Conservation (phyloP, 2,113 vertebrate species). For the Rhea pennata region DNA sequence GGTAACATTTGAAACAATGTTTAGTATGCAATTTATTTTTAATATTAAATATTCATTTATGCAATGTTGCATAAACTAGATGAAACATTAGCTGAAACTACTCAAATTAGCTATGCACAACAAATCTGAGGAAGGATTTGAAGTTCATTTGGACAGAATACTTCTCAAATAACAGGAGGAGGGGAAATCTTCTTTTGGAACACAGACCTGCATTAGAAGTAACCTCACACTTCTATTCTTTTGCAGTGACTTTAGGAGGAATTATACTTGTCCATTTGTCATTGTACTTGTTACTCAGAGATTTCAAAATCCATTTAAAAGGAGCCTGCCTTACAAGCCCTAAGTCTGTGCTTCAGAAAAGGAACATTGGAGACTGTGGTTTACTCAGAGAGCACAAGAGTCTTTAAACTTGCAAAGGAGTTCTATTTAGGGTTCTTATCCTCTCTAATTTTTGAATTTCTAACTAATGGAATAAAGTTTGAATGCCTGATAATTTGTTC, state of each 20-base stretch:
- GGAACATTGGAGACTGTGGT: not conserved
- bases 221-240: not conserved
- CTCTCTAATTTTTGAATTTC: not conserved
- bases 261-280: not conserved
- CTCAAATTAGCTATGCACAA: not conserved
- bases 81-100: rapidly evolving
- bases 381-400: not conserved
- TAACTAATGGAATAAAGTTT: not conserved
- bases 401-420: not conserved
- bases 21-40: not conserved
- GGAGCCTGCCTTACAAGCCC: not conserved
- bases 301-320: not conserved
- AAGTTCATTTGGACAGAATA: not conserved
- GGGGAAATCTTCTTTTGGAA: not conserved
- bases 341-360: not conserved
- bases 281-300: not conserved
- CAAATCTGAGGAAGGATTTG: not conserved
- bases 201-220: not conserved
- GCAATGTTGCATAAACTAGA: not conserved
- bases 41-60: too few relatives aligned
- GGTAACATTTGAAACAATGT: not conserved
- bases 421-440: not conserved
- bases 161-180: not conserved
- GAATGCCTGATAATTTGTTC: not conserved
- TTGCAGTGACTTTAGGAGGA: not conserved